Conservation (phyloP, 2,888 invertebrate genomes). For the Brenthis ino region DNA sequence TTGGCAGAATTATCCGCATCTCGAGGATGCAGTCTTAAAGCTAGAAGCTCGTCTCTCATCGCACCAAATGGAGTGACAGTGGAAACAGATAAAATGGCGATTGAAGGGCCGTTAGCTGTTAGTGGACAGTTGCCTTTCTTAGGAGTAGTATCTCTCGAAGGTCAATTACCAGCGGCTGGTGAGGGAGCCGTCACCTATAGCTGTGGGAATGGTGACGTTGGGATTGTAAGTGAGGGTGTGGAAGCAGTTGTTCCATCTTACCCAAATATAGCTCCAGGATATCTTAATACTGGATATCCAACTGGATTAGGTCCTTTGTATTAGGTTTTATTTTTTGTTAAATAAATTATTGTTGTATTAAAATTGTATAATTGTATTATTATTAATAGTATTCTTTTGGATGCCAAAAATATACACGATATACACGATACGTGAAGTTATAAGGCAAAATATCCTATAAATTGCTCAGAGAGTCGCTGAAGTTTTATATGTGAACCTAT, state of each 20-base stretch:
- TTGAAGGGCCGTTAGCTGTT: slow-evolving; percentile 49
- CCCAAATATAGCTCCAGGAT: neutral
- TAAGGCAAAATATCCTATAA: no score
- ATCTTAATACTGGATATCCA: slow-evolving; percentile 15
- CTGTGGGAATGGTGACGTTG: slow-evolving; percentile 46
- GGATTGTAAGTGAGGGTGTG: slow-evolving; percentile 40
- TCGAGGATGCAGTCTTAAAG: slow-evolving; percentile 37
- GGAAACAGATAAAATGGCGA: slow-evolving; percentile 47
- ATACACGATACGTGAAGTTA: no score
- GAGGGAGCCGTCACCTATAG: slow-evolving; percentile 46
- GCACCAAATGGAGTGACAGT: slow-evolving; percentile 52
- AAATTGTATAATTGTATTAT: neutral
- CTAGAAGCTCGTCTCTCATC: slow-evolving; percentile 48
- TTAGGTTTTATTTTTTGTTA: slow-evolving; percentile 9
- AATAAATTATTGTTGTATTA: slow-evolving; percentile 24
- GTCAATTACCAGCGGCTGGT: slow-evolving; percentile 44
- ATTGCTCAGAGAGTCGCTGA: no score
- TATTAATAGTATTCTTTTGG: no score
- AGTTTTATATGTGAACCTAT: no score
- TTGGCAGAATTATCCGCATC: slow-evolving; percentile 34
- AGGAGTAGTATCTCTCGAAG: slow-evolving; percentile 52
- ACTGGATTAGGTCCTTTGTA: slow-evolving; percentile 12
- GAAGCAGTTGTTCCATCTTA: slow-evolving; percentile 19
- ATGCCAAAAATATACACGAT: no score
- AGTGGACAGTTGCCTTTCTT: slow-evolving; percentile 52